Percentiles rank a stretch among this genome's conserved stretches.
Conservation (phyloP, 1,140 invertebrate species). For the Cydia strobilella region DNA sequence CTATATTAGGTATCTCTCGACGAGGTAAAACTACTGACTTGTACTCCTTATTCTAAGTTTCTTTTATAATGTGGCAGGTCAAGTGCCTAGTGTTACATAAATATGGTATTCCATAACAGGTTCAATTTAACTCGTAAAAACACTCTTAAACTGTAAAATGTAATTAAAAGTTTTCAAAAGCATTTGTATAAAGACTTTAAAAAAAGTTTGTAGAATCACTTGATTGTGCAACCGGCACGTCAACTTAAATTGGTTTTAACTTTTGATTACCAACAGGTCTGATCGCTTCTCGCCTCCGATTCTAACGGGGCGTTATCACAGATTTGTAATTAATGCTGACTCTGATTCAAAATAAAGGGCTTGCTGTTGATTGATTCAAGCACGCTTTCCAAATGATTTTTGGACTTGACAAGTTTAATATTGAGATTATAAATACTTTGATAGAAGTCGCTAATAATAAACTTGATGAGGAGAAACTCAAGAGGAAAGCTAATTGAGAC, state of each 20-base stretch:
- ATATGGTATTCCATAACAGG: neutral
- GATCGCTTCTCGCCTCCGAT: conserved; percentile 35
- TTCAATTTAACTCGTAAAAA: neutral
- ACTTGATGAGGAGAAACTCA: neutral
- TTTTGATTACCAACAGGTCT: conserved; percentile 56
- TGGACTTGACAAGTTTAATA: neutral
- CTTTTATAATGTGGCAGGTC: no score
- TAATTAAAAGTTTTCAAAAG: neutral
- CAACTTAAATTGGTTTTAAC: conserved; percentile 63
- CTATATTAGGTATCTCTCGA: no score
- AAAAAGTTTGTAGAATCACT: conserved; percentile 46
- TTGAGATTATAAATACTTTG: neutral
- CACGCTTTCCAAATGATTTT: neutral
- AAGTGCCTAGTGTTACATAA: no score
- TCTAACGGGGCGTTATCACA: conserved; percentile 40
- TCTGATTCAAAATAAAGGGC: conserved; percentile 29
- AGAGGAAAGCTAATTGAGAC: neutral
- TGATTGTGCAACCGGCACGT: conserved; percentile 41
- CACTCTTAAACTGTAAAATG: neutral
- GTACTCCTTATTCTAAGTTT: no score
- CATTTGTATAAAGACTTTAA: conserved; percentile 43
- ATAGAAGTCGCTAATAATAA: neutral
- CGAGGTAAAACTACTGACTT: no score
- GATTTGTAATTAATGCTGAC: conserved; percentile 49
- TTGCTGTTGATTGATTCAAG: conserved; percentile 21